Evolutionary conservation across 2,888 invertebrate species (phyloP), one percentile per base, ranked within the genome.

Genomic region (Plebejus anna): DNA sequence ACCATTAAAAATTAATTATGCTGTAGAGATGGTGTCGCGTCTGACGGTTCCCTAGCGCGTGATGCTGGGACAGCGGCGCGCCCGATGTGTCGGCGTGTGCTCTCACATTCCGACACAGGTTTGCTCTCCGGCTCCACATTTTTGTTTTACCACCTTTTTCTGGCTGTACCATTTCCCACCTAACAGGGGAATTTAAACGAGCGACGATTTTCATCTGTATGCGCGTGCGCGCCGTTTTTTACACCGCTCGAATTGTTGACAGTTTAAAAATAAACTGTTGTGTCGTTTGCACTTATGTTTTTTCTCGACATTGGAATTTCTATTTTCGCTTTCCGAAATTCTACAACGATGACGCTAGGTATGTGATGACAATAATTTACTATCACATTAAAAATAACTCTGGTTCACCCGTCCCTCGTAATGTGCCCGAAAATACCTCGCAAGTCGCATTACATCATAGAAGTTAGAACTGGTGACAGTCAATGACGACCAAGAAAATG

Each of bases 91-190:
- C 66, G 75, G 38, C 83, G 87, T 86, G 86, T 86, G 87, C 87
- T 84, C 86, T 84, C 82, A 86, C 89, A 91, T 92, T 89, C 90
- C 88, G 84, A 92, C 92, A 91, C 88, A 88, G 87, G 88, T 89
- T 88, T 87, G 89, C 92, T 90, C 89, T 90, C 84, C 75, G 78
- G 77, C 79, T 77, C 78, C 82, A 85, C 87, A 89, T 90, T 90
- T 90, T 90, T 89, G 87, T 88, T 86, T 86, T 80, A 80, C 76
- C 81, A 88, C 84, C 86, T 91, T 90, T 90, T 90, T 90, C 88
- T 86, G 82, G 80, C 81, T 80, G 79, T 82, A 84, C 86, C 22
- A 88, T 90, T 91, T 91, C 88, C 88, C 90, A 91, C 91, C 88
- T 91, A 86, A 82, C 81, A 75, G 79, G 84, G 83, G 92, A 91